These are phyloP conservation scores for Bellardia pandia DNA, from an alignment of 2,888 invertebrate genomes.

Conservation along the genomic window DNA sequence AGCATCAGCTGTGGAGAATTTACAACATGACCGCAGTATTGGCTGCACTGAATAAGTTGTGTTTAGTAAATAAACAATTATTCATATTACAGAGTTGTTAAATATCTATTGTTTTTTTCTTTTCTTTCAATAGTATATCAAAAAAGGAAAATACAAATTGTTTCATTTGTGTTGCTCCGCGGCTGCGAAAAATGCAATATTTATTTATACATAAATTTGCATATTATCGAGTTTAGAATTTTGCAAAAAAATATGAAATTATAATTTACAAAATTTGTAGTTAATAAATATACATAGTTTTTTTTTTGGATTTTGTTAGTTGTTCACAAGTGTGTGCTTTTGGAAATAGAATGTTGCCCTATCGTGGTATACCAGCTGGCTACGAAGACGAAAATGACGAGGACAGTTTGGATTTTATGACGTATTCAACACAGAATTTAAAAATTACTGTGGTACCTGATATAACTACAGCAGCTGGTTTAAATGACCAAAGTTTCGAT, in stretches of 20 bases:
- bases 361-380: conserved; percentile 79
- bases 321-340: background rate
- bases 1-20: background rate
- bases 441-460: conserved; percentile 83
- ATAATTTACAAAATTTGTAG: conserved; percentile 29
- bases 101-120: no score
- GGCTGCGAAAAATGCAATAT: conserved; percentile 26
- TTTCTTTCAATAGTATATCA: no score
- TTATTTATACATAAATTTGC: conserved; percentile 31
- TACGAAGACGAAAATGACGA: conserved; percentile 79
- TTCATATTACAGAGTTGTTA: no score
- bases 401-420: conserved; percentile 75
- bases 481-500: conserved; percentile 82
- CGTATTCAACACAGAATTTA: conserved; percentile 76
- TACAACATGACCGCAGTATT: background rate
- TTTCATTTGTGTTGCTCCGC: conserved; percentile 3
- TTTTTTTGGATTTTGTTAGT: conserved; percentile 14
- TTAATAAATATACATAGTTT: background rate
- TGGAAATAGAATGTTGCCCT: conserved; percentile 45
- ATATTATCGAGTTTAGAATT: conserved; percentile 6
- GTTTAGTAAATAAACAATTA: no score
- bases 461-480: conserved; percentile 82
- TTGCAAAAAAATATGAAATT: conserved; percentile 25
- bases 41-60: no score
- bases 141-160: background rate